Evolutionary conservation across 2,797 vertebrate genomes (phyloP), one percentile per base, ranked within the genome.

Genomic region (Thripadectes ignobilis): DNA sequence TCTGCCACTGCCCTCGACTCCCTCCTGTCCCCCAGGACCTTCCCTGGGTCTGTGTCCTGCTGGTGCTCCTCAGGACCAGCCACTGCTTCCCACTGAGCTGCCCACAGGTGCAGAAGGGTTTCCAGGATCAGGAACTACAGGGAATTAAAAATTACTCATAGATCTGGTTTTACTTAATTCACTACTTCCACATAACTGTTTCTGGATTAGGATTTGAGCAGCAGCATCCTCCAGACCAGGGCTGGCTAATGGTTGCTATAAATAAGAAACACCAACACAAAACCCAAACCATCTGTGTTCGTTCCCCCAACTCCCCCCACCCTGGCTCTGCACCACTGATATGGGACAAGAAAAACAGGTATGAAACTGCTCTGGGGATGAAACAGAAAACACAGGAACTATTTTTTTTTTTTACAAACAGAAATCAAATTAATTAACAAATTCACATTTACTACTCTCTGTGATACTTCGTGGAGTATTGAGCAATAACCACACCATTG

Each of bases 201-300:
- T 74, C 45, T 65, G 71, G 61, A 93, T 84, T 86, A 88, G 52
- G 46, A 92, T 51, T 82, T 78, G 76, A 90, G 55, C 43, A 73
- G 76, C 74, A 76, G 8, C 29, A 2, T 74, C 93, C 71, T 93
- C 77, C 81, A 90, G 76, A 86, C 19, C 45, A 73, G 62, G 27
- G 72, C 34, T 78, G 77, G n/a, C 73, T 94, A 94, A 79, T 39
- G 57, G 88, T 78, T 92, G 69, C 85, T 95, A 84, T 93, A 93
- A 94, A 78, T 84, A 91, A 91, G 55, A 92, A 93, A 94, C 32
- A 81, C 38, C 58, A 73, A 41, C 48, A 57, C 62, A 76, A 92
- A 93, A 59, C 34, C 63, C 67, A 49, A 68, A 71, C 34, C 83
- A 67, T 71, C 74, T 88, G 63, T 65, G 69, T 87, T 94, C 66